These are phyloP conservation scores for Cirrhinus molitorella DNA, from an alignment of 2,797 vertebrate genomes.

Conservation along the genomic window DNA sequence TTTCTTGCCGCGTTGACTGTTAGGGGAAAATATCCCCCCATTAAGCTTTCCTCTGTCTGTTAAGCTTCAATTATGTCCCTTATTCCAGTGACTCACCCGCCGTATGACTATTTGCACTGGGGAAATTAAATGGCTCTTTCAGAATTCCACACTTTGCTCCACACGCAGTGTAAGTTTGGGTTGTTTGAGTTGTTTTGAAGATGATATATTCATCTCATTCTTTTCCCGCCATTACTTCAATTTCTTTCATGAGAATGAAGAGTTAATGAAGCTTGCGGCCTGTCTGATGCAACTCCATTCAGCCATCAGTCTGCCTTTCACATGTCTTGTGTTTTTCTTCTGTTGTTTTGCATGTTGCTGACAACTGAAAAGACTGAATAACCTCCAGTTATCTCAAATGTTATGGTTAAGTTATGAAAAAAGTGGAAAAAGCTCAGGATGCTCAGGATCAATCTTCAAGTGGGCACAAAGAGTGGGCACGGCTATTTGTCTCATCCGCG, in stretches of 20 bases:
- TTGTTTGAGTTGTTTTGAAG: constrained; percentile 47
- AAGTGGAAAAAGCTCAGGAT: background rate
- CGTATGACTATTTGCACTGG: constrained; percentile 28
- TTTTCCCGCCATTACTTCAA: constrained; percentile 40
- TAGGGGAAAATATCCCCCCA: constrained; percentile 7
- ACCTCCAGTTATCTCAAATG: background rate
- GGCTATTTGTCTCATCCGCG: too few species aligned
- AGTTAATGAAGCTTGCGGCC: constrained; percentile 22
- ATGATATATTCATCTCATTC: constrained; percentile 29
- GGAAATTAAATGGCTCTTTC: constrained; percentile 44
- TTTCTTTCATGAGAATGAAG: constrained; percentile 34
- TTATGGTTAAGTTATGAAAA: background rate
- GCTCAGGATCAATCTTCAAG: too few species aligned
- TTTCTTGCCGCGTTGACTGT: background rate
- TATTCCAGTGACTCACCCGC: constrained; percentile 1
- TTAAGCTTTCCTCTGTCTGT: constrained; percentile 20
- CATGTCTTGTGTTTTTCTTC: background rate
- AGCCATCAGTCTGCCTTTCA: constrained; percentile 13
- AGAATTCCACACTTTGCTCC: constrained; percentile 40
- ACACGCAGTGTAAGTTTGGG: constrained; percentile 25
- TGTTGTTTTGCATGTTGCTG: background rate
- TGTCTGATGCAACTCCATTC: constrained; percentile 7
- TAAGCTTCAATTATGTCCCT: constrained; percentile 45
- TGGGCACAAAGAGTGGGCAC: too few species aligned
- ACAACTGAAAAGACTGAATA: background rate